Evolutionary conservation across 2,113 vertebrate species (phyloP), one percentile per base, ranked within the genome.

Genomic region (Amblyopsis rosae): DNA sequence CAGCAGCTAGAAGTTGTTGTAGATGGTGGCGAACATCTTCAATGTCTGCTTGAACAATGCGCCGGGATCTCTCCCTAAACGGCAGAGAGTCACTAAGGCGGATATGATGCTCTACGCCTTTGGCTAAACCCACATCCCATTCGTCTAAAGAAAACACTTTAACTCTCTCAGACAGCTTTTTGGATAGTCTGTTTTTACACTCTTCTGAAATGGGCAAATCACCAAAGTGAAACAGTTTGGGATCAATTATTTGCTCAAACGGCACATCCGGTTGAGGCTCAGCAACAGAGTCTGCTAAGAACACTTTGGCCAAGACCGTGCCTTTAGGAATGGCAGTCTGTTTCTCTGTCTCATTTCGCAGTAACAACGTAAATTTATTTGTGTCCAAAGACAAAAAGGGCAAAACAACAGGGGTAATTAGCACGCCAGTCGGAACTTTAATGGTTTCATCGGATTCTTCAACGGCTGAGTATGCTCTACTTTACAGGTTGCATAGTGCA

Each of bases 111-210:
- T 67, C 48, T 13, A 33, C 32, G 32, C 17, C 15, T 41, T 67
- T 62, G 7, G 64, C 57, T 55, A 65, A 62, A 1, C 72, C 72
- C 41, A 74, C 50, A 56, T 67, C 65, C 35, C 59, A 62, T 19
- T 74, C 62, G 49, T 33, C n/a, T n/a, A 16, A 16, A 8, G 65
- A 74, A 45, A 74, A 74, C 13, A 68, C 65, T 9, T 63, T 58
- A 48, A 10, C 51, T 26, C 65, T 62, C 11, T 74, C 72, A 55
- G 50, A 59, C 63, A 73, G 33, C 13, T 67, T 75, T 15, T 17
- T 9, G 6, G 17, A 17, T 5, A 77, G 59, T 12, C 62, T 5
- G 4, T 65, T 61, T 55, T 54, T 76, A 59, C 69, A 77, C 16
- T 64, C 53, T 15, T 53, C 12, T 8, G 72, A 32, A 12, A 69